phyloP scores from a whole-genome alignment of 2,797 vertebrate genomes.

The Distichodus sexfasciatus region DNA sequence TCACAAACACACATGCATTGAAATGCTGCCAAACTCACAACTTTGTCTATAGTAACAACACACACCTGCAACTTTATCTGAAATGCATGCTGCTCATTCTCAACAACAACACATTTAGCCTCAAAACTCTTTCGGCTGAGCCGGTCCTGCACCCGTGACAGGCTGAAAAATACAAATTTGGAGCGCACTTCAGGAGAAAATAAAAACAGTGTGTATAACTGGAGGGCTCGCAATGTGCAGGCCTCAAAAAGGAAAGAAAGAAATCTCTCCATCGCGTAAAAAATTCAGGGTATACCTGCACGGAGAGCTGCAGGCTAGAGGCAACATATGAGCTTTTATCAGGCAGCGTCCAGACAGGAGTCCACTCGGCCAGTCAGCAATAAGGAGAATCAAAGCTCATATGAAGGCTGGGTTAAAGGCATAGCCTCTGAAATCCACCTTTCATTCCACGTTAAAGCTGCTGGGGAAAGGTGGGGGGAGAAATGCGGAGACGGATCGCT shows the following conservation, averaged over 20 bases:
- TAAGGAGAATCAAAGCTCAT: conserved; percentile 59
- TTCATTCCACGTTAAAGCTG: conserved; percentile 36
- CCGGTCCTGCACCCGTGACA: no score
- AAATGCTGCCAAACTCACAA: no score
- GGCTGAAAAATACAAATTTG: no score
- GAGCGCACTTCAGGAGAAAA: no score
- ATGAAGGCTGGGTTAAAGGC: conserved; percentile 54
- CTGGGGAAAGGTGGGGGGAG: conserved; percentile 2
- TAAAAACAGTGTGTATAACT: conserved; percentile 42
- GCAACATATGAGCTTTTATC: conserved; percentile 78
- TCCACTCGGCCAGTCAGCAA: conserved; percentile 41
- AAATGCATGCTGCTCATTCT: no score
- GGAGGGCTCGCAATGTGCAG: conserved; percentile 63
- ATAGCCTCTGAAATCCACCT: conserved; percentile 46
- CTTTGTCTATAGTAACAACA: no score
- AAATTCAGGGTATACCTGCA: conserved; percentile 68
- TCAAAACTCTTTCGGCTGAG: no score
- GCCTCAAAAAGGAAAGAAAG: conserved; percentile 48
- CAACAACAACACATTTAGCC: no score
- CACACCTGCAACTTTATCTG: no score
- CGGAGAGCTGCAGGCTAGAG: conserved; percentile 68
- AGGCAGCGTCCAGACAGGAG: conserved; percentile 72
- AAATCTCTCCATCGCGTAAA: conserved; percentile 71
- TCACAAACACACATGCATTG: no score
- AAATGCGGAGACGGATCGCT: background rate